Conservation (phyloP, 2,113 vertebrate genomes). For the Silurus glanis region DNA sequence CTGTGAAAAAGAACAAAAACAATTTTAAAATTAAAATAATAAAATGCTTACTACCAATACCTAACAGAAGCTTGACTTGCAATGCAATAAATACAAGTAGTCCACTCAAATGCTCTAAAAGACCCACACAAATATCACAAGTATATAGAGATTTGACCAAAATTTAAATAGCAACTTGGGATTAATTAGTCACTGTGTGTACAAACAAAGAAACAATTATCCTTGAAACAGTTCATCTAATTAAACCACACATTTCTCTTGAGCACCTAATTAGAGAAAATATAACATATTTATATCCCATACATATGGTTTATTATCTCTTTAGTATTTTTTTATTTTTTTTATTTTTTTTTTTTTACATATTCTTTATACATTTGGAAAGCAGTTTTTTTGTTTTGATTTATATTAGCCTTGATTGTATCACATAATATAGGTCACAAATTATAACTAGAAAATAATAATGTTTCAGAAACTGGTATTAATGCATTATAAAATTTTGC, state of each 20-base stretch:
- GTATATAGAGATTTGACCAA: background rate
- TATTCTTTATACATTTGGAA: too few species aligned
- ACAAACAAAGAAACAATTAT: conserved; percentile 38
- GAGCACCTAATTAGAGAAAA: conserved; percentile 3
- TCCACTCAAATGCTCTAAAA: background rate
- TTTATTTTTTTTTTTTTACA: too few species aligned
- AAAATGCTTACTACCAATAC: background rate
- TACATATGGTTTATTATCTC: too few species aligned
- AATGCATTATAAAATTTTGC: too few species aligned
- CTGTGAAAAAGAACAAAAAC: background rate
- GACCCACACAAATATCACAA: background rate
- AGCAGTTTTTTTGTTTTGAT: too few species aligned
- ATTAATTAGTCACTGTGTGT: conserved; percentile 38
- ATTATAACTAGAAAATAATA: too few species aligned
- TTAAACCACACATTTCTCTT: background rate
- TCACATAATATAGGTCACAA: too few species aligned
- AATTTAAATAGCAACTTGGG: background rate
- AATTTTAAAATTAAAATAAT: background rate
- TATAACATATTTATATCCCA: too few species aligned
- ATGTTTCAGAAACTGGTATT: too few species aligned
- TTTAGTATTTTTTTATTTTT: too few species aligned
- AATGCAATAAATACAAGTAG: too few species aligned
- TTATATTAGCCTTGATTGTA: too few species aligned
- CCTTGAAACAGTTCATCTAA: background rate
- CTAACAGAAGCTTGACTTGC: background rate